Evolutionary conservation across 2,888 invertebrate species (phyloP).

Genomic region (Crepidodera aurea): DNA sequence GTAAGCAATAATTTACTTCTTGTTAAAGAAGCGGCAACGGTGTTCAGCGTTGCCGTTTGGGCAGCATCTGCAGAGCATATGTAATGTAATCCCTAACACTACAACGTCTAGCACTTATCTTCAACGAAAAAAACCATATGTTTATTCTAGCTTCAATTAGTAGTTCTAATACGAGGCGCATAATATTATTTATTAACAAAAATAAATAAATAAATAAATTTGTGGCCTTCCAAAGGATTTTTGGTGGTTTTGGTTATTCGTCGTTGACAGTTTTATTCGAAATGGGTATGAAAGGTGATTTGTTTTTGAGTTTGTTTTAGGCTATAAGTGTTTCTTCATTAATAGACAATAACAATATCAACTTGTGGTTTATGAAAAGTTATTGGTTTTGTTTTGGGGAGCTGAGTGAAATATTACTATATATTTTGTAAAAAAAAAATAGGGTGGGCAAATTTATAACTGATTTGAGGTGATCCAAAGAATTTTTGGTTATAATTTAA

Average conservation of each 20-base stretch:
- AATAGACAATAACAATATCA: conserved; percentile 15
- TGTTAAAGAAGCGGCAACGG: conserved; percentile 31
- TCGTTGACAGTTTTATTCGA: conserved; percentile 46
- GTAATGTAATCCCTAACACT: conserved; percentile 41
- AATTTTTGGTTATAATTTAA: too few species aligned
- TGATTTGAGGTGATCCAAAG: too few species aligned
- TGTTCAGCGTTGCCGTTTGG: conserved; percentile 16
- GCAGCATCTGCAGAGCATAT: conserved; percentile 50
- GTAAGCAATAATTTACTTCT: not conserved
- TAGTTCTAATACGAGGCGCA: conserved; percentile 40
- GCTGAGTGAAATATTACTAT: too few species aligned
- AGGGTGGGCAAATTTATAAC: too few species aligned
- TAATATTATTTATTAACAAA: conserved; percentile 48
- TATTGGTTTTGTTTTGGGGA: too few species aligned
- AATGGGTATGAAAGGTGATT: conserved; percentile 25
- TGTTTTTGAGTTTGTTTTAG: conserved; percentile 16
- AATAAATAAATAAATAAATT: conserved; percentile 45
- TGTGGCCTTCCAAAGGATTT: conserved; percentile 35
- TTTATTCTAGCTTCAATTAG: conserved; percentile 50
- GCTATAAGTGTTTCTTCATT: conserved; percentile 10
- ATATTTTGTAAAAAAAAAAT: too few species aligned
- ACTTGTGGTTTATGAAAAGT: too few species aligned
- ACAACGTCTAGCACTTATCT: conserved; percentile 40
- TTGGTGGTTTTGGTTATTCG: conserved; percentile 38
- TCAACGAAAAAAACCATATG: conserved; percentile 52